Conservation (phyloP, 2,113 vertebrate genomes). For the Phasianus colchicus region DNA sequence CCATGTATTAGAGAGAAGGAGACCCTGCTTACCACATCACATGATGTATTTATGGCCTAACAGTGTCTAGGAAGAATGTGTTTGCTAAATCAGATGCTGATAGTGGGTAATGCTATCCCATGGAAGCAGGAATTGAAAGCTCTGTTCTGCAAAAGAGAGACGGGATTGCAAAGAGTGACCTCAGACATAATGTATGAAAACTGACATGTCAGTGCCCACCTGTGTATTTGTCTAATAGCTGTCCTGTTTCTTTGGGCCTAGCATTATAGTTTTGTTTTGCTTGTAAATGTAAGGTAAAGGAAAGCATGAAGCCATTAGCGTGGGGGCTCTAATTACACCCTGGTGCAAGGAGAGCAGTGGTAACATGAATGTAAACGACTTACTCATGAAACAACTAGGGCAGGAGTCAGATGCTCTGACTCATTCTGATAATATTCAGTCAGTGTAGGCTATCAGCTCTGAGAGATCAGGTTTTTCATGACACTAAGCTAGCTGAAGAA, state of each 20-base stretch:
- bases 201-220: neutral
- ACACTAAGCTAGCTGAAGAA: neutral
- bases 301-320: neutral
- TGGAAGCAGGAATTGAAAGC: neutral
- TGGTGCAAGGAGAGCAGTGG: neutral
- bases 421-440: neutral
- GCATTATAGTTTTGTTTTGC: neutral
- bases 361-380: neutral
- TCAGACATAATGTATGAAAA: neutral
- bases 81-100: conserved; percentile 5
- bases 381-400: neutral
- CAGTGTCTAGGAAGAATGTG: neutral
- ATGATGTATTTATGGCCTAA: conserved; percentile 11
- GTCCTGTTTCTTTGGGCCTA: neutral
- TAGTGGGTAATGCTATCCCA: neutral
- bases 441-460: conserved; percentile 30
- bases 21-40: neutral
- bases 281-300: neutral
- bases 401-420: neutral
- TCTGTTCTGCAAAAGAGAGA: neutral
- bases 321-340: neutral
- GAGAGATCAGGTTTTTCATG: conserved; percentile 13
- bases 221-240: neutral
- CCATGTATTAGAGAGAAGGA: neutral
- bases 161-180: neutral